phyloP scores from a whole-genome alignment of 2,888 invertebrate genomes.

The Reticulitermes lucifugus region DNA sequence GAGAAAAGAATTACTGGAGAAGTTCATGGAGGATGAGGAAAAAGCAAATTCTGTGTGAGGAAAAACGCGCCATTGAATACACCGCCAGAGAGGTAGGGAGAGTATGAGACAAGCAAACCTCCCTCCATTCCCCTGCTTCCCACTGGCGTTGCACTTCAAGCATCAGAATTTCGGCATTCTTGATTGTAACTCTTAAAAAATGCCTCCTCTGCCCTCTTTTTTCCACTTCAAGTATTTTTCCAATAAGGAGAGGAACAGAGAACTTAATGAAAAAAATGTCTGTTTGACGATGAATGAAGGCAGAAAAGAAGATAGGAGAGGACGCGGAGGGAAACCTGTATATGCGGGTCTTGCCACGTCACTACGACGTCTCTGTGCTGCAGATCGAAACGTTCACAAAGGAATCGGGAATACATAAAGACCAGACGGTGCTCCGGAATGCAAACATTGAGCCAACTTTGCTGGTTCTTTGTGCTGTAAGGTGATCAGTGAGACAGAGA shows the following conservation, averaged over 20 bases:
- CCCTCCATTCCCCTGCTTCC: background rate
- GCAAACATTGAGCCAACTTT: background rate
- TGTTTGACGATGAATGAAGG: conserved; percentile 48
- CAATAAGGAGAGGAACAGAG: conserved; percentile 50
- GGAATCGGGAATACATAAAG: conserved; percentile 22
- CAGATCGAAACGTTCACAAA: conserved; percentile 27
- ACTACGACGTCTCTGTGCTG: background rate
- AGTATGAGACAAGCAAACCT: background rate
- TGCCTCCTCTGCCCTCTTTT: conserved; percentile 49
- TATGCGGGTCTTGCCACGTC: conserved; percentile 22
- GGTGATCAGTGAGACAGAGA: no score
- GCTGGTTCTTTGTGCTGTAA: no score
- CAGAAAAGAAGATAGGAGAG: conserved; percentile 6
- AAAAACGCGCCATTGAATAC: conserved; percentile 20
- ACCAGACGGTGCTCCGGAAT: background rate
- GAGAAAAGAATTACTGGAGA: background rate
- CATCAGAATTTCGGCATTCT: conserved; percentile 39
- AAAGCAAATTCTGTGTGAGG: background rate
- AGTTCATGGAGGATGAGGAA: background rate
- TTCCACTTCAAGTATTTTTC: conserved; percentile 53
- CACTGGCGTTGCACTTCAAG: conserved; percentile 35
- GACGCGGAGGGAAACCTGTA: conserved; percentile 22
- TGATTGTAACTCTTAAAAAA: conserved; percentile 52
- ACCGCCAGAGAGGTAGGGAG: background rate
- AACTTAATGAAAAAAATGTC: conserved; percentile 53